phyloP scores from a whole-genome alignment of 1,140 invertebrate genomes.

The Drosophila rufa region DNA sequence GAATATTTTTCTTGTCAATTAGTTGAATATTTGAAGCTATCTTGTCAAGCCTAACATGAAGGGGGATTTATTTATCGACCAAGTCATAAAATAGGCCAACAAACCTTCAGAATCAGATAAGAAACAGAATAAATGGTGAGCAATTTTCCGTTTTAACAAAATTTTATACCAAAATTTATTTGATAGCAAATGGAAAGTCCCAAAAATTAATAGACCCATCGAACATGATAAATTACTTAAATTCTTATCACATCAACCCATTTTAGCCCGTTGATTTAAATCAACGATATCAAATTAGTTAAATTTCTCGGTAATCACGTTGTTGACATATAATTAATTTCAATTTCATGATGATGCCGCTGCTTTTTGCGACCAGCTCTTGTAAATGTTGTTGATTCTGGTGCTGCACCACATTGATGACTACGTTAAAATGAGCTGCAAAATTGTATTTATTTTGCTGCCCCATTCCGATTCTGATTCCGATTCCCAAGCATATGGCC shows the following conservation, averaged over 20 bases:
- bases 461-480: conserved; percentile 18
- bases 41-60: neutral
- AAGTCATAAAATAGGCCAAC: conserved; percentile 22
- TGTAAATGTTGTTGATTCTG: conserved; percentile 41
- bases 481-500: conserved; percentile 8
- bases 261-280: conserved; percentile 6
- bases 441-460: conserved; percentile 41
- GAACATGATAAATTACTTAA: conserved; percentile 39
- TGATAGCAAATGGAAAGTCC: conserved; percentile 8
- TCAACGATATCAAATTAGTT: conserved; percentile 41
- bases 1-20: conserved; percentile 9
- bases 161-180: neutral
- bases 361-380: conserved; percentile 17
- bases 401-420: conserved; percentile 38
- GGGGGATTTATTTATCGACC: neutral
- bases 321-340: conserved; percentile 68
- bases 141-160: neutral
- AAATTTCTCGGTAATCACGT: conserved; percentile 48
- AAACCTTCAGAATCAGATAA: conserved; percentile 14
- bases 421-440: conserved; percentile 39
- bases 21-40: neutral
- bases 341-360: conserved; percentile 48
- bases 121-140: neutral
- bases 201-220: conserved; percentile 27
- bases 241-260: conserved; percentile 25